Evolutionary conservation across 2,797 vertebrate species (phyloP).

Genomic region (Hemitrygon akajei): DNA sequence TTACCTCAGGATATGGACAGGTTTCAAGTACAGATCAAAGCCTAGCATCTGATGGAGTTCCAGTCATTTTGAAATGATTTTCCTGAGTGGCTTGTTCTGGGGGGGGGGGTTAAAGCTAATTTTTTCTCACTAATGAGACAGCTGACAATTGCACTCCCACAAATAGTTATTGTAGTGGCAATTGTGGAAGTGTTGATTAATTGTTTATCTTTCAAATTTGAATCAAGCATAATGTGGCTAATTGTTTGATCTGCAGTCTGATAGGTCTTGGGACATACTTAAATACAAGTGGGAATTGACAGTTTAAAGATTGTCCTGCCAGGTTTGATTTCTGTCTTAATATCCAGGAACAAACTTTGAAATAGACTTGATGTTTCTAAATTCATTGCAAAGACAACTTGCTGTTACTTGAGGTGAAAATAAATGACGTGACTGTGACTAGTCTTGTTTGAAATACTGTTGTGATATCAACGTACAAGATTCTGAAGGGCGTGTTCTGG

Average conservation of each 20-base stretch:
- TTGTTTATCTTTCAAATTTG: not conserved
- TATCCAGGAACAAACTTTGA: not conserved
- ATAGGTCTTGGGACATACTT: not conserved
- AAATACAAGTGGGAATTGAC: not conserved
- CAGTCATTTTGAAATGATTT: not conserved
- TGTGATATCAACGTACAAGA: not conserved
- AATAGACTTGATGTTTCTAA: not conserved
- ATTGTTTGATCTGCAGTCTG: not conserved
- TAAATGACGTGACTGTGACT: not conserved
- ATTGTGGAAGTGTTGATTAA: constrained; percentile 13
- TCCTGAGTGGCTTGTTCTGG: not conserved
- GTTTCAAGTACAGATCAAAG: not conserved
- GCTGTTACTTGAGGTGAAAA: not conserved
- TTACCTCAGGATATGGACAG: not conserved
- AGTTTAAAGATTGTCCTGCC: not conserved
- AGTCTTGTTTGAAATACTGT: not conserved
- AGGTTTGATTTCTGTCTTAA: not conserved
- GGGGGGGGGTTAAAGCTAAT: not conserved
- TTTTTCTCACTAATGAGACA: not conserved
- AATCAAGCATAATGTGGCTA: not conserved
- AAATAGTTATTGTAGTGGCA: not conserved
- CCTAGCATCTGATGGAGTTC: not conserved
- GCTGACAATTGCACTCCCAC: constrained; percentile 14
- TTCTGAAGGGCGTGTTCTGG: not conserved
- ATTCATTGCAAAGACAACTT: not conserved